Evolutionary conservation across 2,797 vertebrate genomes (phyloP), one percentile per base, ranked within the genome.

Genomic region (Gambusia yucatana): DNA sequence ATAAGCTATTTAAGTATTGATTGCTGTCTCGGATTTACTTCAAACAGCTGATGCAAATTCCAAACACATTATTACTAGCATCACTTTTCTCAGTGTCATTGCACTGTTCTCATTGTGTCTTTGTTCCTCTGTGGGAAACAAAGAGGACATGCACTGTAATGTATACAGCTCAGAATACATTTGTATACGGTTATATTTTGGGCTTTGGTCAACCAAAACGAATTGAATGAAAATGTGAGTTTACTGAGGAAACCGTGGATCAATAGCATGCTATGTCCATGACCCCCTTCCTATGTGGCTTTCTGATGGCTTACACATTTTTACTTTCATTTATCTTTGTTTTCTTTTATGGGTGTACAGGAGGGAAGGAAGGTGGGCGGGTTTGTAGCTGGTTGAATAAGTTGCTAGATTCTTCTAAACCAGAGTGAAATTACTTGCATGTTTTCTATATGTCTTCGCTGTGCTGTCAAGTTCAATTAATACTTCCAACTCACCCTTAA

Each of bases 201-300:
- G 73, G 90, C 84, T 82, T 71, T 80, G 86, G 75, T 94, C 86
- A 79, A 79, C 65, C 75, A 79, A 61, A 77, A 76, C 82, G 41
- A 82, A 82, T 84, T 77, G 41, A 69, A 86, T 82, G 84, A 89
- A 85, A 77, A 90, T 81, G 74, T 87, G 85, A 87, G 92, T 89
- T 87, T 88, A 81, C 84, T 90, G 73, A 94, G 89, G 89, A 95
- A 95, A 95, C 91, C 93, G 96, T 97, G 96, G 96, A 96, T 96
- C 96, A 96, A 96, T 96, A 95, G 95, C 95, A 96, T 96, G 95
- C 92, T 94, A 91, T 94, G 94, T 95, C 93, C 95, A 96, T 96
- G 94, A 94, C 92, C 94, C 59, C 93, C 92, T 89, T 96, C 94
- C 95, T 96, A 93, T 96, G 95, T 96, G 95, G 95, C 95, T 96